Conservation (phyloP, 2,113 vertebrate species). For the Probosciger aterrimus region DNA sequence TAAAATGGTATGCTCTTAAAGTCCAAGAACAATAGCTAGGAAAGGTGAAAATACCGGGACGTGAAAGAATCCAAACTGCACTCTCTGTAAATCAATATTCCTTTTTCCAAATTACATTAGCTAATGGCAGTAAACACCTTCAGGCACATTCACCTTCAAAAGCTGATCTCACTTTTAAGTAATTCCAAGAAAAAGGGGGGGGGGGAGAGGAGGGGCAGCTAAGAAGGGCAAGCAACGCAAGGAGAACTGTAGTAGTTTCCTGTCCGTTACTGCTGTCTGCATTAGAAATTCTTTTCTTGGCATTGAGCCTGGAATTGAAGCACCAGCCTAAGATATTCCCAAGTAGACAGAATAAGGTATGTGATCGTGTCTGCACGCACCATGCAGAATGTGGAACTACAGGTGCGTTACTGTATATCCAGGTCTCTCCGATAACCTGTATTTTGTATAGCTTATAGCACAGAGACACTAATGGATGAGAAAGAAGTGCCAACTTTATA, state of each 20-base stretch:
- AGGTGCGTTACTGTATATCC: neutral
- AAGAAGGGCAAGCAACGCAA: neutral
- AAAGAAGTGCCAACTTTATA: neutral
- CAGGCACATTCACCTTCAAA: conserved; percentile 25
- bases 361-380: neutral
- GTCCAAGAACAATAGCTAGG: neutral
- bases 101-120: conserved; percentile 26
- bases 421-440: neutral
- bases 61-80: neutral
- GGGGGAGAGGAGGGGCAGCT: neutral
- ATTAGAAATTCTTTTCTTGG: neutral
- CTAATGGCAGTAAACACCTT: conserved; percentile 40
- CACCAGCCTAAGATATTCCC: neutral
- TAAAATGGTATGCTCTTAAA: neutral
- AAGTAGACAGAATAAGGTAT: neutral
- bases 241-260: conserved; percentile 39
- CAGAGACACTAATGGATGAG: neutral
- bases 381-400: neutral
- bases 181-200: conserved; percentile 20
- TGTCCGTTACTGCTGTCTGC: neutral
- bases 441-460: neutral
- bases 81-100: neutral
- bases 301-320: neutral
- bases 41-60: neutral
- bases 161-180: neutral